Percentiles rank a stretch among this genome's conserved stretches.
Conservation (phyloP, 1,140 invertebrate species). For the Agrypnia vestita region DNA sequence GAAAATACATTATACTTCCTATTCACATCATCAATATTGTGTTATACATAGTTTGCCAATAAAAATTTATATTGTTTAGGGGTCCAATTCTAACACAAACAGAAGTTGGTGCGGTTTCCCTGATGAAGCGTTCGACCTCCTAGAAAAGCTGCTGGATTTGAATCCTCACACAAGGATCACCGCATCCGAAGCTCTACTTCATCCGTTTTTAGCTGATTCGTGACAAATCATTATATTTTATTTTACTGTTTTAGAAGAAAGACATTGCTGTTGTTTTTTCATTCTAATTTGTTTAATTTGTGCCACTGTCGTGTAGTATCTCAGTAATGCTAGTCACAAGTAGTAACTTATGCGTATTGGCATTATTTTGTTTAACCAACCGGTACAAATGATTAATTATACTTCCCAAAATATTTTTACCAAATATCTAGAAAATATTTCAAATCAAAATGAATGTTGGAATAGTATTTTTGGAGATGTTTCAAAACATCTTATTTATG, state of each 20-base stretch:
- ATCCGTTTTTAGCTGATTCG: constrained; percentile 78
- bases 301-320: constrained; percentile 12
- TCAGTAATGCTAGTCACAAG: constrained; percentile 25
- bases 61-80: constrained; percentile 7
- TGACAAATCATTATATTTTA: constrained; percentile 38
- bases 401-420: constrained; percentile 16
- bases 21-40: too few relatives aligned
- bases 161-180: constrained; percentile 83
- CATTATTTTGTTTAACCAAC: constrained; percentile 13
- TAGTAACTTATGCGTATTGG: constrained; percentile 10
- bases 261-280: not conserved
- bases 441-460: not conserved
- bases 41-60: too few relatives aligned
- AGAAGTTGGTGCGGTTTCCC: constrained; percentile 72
- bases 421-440: constrained; percentile 27
- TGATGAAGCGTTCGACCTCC: constrained; percentile 81
- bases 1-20: too few relatives aligned
- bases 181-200: constrained; percentile 82
- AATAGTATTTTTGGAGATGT: not conserved
- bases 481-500: not conserved
- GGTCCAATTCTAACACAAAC: not conserved
- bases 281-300: not conserved
- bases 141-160: constrained; percentile 83
- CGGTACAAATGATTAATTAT: constrained; percentile 20
- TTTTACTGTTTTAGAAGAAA: not conserved